These are phyloP conservation scores for Dryobates pubescens DNA, from an alignment of 2,797 vertebrate genomes.

Conservation along the genomic window DNA sequence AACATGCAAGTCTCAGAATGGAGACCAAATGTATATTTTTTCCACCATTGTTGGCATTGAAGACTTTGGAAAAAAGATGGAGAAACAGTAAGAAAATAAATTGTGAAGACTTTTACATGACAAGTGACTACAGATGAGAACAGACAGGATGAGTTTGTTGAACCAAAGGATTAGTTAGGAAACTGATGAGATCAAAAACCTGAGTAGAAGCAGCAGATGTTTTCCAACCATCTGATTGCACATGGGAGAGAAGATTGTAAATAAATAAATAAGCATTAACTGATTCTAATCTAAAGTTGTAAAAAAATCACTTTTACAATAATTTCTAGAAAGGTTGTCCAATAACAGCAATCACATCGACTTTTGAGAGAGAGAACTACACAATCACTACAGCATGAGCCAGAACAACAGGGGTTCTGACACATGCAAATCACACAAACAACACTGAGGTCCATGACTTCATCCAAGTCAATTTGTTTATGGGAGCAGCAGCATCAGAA, in stretches of 20 bases:
- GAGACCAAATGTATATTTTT: not conserved
- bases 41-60: not conserved
- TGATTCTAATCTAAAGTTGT: not conserved
- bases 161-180: not conserved
- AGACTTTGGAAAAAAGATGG: conserved; percentile 7
- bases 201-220: conserved; percentile 42
- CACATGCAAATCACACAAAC: not conserved
- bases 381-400: not conserved
- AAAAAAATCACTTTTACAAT: not conserved
- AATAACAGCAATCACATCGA: not conserved
- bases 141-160: conserved; percentile 23
- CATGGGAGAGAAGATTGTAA: conserved; percentile 21
- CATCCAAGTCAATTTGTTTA: not conserved
- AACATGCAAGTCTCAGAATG: not conserved
- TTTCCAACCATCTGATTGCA: conserved; percentile 54
- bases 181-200: conserved; percentile 46
- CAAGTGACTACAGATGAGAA: not conserved
- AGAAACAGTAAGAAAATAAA: not conserved
- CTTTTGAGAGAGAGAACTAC: not conserved
- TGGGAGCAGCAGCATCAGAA: not conserved
- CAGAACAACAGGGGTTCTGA: not conserved
- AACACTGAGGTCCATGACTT: not conserved
- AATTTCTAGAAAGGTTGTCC: not conserved
- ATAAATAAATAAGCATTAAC: not conserved
- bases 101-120: not conserved